A percentile compares a stretch with the other conserved stretches of the same genome.
Conservation (phyloP, 2,113 vertebrate species). For the Neoarius graeffei region DNA sequence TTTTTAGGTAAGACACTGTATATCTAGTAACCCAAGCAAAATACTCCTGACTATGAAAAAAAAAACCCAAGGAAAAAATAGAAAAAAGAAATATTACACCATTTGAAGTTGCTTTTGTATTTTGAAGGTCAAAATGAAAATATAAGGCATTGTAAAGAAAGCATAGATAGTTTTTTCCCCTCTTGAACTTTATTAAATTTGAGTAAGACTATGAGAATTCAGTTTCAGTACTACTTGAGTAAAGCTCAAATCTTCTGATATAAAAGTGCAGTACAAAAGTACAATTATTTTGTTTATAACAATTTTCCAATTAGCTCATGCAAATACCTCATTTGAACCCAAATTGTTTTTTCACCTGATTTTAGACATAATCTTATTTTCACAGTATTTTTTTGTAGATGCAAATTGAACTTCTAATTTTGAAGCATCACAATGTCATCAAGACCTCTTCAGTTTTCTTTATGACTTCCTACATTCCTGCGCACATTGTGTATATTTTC, state of each 20-base stretch:
- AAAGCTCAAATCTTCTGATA: neutral
- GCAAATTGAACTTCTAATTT: constrained; percentile 40
- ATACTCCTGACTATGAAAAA: neutral
- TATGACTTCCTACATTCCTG: constrained; percentile 19
- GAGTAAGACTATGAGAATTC: neutral
- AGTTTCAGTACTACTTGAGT: neutral
- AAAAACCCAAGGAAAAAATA: neutral
- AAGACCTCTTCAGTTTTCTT: constrained; percentile 26
- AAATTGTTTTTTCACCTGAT: neutral
- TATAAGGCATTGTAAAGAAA: neutral
- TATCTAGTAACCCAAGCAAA: neutral
- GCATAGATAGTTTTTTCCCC: neutral
- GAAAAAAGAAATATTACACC: neutral
- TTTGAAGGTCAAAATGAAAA: neutral
- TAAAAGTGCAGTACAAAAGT: neutral
- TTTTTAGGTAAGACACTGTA: neutral
- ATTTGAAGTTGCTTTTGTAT: neutral
- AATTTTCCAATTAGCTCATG: neutral
- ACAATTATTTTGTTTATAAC: neutral
- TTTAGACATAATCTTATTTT: neutral
- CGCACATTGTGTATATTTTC: neutral
- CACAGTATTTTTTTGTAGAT: neutral
- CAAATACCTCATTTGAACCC: neutral
- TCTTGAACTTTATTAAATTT: neutral
- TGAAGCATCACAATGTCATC: constrained; percentile 30